phyloP scores from a whole-genome alignment of 37 sponge, comb jelly and placozoan genomes.

The Chondrosia reniformis region DNA sequence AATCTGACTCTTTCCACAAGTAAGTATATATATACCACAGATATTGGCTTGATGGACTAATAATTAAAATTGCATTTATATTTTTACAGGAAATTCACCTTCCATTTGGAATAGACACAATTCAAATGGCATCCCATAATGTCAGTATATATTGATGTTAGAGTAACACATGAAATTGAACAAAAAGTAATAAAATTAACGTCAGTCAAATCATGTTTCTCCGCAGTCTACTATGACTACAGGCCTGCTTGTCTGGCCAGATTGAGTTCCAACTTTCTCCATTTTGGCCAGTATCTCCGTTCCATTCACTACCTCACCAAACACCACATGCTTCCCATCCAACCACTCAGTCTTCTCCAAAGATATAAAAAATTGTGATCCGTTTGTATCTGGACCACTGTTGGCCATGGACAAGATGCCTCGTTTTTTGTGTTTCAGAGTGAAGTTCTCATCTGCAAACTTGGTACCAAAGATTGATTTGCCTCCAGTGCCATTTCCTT shows the following conservation, averaged over 20 bases:
- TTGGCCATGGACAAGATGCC: slow-evolving; percentile 95
- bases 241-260: slow-evolving; percentile 86
- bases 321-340: slow-evolving; percentile 98
- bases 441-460: slow-evolving; percentile 98
- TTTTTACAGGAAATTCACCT: too few relatives aligned
- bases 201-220: slow-evolving; percentile 45
- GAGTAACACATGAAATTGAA: not conserved
- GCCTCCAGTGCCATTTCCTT: slow-evolving; percentile 91
- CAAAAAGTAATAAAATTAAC: not conserved
- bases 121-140: too few relatives aligned
- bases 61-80: too few relatives aligned
- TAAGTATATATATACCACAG: not conserved
- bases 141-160: not conserved
- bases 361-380: slow-evolving; percentile 91
- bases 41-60: too few relatives aligned
- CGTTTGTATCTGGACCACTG: slow-evolving; percentile 87
- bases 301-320: slow-evolving; percentile 90
- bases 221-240: slow-evolving; percentile 84
- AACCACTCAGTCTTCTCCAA: slow-evolving; percentile 82
- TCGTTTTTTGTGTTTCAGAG: slow-evolving; percentile 83
- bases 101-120: too few relatives aligned
- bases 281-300: slow-evolving; percentile 81
- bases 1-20: not conserved
- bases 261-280: slow-evolving; percentile 89
- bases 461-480: slow-evolving; percentile 93